A percentile compares a stretch with the other conserved stretches of the same genome.
Conservation (phyloP, 2,113 vertebrate species). For the Muntiacus muntjak region DNA sequence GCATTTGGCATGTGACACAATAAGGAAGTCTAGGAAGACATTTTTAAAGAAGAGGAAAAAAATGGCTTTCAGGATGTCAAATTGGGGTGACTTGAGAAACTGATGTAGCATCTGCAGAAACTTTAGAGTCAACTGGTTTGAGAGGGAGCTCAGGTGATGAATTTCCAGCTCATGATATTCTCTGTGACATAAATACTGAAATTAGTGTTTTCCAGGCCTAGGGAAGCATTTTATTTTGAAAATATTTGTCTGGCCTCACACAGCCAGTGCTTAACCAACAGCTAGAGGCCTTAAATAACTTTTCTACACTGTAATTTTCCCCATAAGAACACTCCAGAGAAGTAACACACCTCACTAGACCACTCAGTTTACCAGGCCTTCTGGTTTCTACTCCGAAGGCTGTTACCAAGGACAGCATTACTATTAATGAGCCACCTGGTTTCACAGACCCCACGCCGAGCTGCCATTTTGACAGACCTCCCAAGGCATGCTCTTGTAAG, state of each 20-base stretch:
- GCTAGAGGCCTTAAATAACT: not conserved
- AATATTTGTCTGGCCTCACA: not conserved
- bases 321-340: not conserved
- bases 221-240: not conserved
- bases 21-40: not conserved
- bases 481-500: not conserved
- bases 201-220: not conserved
- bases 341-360: not conserved
- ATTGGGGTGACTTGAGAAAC: not conserved
- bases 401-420: not conserved
- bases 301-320: not conserved
- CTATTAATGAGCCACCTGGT: not conserved
- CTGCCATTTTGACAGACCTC: not conserved
- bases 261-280: not conserved
- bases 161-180: not conserved
- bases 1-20: not conserved
- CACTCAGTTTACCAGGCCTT: not conserved
- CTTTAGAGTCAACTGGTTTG: not conserved
- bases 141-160: not conserved
- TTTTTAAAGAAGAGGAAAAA: not conserved
- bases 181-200: not conserved
- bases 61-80: not conserved
- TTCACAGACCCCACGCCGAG: not conserved
- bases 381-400: not conserved
- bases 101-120: not conserved